Evolutionary conservation across 2,888 invertebrate species (phyloP).

Genomic region (Dione vanillae): DNA sequence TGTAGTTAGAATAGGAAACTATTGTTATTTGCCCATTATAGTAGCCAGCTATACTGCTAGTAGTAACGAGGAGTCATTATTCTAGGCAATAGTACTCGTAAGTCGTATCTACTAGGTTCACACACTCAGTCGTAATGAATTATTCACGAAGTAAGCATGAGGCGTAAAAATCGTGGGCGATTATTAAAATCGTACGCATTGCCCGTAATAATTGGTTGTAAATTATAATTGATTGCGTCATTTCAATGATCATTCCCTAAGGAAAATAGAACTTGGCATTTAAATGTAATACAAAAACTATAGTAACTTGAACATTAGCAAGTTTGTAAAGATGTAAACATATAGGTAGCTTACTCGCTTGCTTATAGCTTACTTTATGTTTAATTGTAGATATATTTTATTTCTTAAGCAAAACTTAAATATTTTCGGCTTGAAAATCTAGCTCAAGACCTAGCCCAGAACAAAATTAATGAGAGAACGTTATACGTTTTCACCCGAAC

Average conservation of each 20-base stretch:
- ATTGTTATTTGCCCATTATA: slow-evolving; percentile 25
- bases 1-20: slow-evolving; percentile 29
- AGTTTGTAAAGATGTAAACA: not conserved
- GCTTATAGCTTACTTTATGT: too few species aligned
- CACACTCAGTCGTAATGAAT: slow-evolving; percentile 41
- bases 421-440: too few species aligned
- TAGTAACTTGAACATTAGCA: not conserved
- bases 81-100: slow-evolving; percentile 15
- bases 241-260: slow-evolving; percentile 37
- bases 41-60: slow-evolving; percentile 13
- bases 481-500: too few species aligned
- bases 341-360: too few species aligned
- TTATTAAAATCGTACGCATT: slow-evolving; percentile 43
- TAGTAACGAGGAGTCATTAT: slow-evolving; percentile 11
- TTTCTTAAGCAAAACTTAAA: too few species aligned
- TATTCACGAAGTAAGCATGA: slow-evolving; percentile 42
- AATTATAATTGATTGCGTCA: slow-evolving; percentile 37
- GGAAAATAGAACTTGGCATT: slow-evolving; percentile 30
- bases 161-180: slow-evolving; percentile 45
- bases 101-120: slow-evolving; percentile 32
- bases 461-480: too few species aligned
- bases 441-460: too few species aligned
- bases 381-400: too few species aligned
- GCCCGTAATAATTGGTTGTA: slow-evolving; percentile 41
- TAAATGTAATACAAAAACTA: slow-evolving; percentile 14